Percentiles rank a stretch among this genome's conserved stretches.
Evolutionary conservation across 2,888 invertebrate genomes (phyloP).

Genomic region (Idaea biselata): DNA sequence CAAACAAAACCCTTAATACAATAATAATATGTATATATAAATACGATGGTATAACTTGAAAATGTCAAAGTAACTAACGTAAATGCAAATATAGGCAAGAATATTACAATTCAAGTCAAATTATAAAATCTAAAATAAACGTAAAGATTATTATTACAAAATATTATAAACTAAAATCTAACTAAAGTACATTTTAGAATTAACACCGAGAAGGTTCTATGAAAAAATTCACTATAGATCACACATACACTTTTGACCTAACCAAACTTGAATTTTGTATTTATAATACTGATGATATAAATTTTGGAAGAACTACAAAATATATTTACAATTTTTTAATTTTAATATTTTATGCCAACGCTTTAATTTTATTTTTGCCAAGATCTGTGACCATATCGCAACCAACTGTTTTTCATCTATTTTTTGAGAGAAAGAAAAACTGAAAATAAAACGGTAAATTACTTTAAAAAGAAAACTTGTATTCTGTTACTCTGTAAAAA

Average conservation of each 20-base stretch:
- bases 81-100: slow-evolving; percentile 81
- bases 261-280: slow-evolving; percentile 79
- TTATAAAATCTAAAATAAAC: slow-evolving; percentile 59
- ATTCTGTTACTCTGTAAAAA: slow-evolving; percentile 66
- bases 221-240: slow-evolving; percentile 73
- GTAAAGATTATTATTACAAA: slow-evolving; percentile 51
- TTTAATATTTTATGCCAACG: slow-evolving; percentile 61
- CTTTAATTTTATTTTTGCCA: slow-evolving; percentile 60
- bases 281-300: slow-evolving; percentile 78
- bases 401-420: slow-evolving; percentile 59
- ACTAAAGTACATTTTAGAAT: slow-evolving; percentile 46
- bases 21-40: slow-evolving; percentile 76
- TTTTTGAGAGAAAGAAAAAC: slow-evolving; percentile 26
- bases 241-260: slow-evolving; percentile 79
- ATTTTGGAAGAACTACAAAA: slow-evolving; percentile 80
- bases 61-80: slow-evolving; percentile 76
- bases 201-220: slow-evolving; percentile 67
- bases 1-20: slow-evolving; percentile 78
- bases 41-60: slow-evolving; percentile 79
- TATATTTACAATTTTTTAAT: slow-evolving; percentile 74
- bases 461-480: slow-evolving; percentile 49
- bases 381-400: slow-evolving; percentile 76
- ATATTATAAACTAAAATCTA: slow-evolving; percentile 35
- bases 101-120: slow-evolving; percentile 66
- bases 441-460: slow-evolving; percentile 35